Conservation (phyloP, 1,140 invertebrate genomes). For the Tribolium madens region DNA sequence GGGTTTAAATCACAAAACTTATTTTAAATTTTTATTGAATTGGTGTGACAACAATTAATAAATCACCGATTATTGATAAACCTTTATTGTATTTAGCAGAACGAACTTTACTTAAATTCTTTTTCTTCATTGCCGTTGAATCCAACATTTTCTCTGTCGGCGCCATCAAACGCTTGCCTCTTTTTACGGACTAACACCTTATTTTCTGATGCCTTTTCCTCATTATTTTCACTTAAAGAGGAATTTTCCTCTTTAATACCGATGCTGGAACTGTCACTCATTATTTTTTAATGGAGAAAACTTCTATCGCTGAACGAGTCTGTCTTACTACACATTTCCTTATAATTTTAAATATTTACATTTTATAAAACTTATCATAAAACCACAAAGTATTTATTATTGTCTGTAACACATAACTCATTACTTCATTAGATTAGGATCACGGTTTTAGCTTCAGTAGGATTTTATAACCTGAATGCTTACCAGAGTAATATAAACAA, state of each 20-base stretch:
- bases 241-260: neutral
- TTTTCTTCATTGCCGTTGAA: conserved; percentile 38
- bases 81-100: neutral
- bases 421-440: no score
- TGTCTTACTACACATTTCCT: neutral
- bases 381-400: no score
- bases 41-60: neutral
- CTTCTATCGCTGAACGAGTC: neutral
- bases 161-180: conserved; percentile 31
- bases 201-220: neutral
- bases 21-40: no score
- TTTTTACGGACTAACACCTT: conserved; percentile 7
- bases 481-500: no score
- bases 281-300: neutral
- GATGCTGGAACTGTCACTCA: neutral
- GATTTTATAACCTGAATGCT: no score
- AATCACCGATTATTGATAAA: neutral
- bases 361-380: no score
- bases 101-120: conserved; percentile 38
- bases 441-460: no score
- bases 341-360: neutral
- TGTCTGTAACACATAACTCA: no score
- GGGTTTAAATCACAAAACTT: no score
- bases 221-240: neutral
- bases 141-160: conserved; percentile 30